Conservation (phyloP, 2,113 vertebrate genomes). For the Corapipo altera region DNA sequence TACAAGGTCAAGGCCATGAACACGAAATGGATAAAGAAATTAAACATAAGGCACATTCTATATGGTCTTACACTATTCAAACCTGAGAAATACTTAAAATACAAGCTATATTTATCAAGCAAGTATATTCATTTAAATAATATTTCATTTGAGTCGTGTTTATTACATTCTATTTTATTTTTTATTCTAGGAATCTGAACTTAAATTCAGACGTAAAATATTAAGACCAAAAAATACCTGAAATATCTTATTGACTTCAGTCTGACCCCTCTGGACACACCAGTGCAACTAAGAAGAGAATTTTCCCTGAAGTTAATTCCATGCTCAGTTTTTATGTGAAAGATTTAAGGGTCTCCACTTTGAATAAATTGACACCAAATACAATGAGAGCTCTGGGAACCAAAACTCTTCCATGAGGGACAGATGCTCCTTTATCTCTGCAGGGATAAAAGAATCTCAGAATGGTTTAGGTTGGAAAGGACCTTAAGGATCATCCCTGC, state of each 20-base stretch:
- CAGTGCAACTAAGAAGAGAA: neutral
- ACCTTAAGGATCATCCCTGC: neutral
- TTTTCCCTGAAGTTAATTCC: neutral
- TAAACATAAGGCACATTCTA: fast-evolving
- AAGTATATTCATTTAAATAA: neutral
- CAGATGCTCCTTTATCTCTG: neutral
- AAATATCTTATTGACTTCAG: neutral
- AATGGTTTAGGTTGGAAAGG: neutral
- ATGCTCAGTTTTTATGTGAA: neutral
- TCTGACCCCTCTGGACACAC: neutral
- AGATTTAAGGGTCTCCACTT: neutral
- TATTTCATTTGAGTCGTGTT: fast-evolving
- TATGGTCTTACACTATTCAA: neutral
- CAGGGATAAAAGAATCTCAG: neutral
- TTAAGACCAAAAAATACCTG: neutral
- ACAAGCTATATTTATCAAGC: neutral
- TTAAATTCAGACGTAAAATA: neutral
- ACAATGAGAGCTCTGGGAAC: neutral
- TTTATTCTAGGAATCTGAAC: neutral
- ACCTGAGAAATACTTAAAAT: neutral
- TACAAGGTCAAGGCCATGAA: neutral
- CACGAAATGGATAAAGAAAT: neutral
- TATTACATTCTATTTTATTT: too few species aligned
- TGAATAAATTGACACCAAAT: neutral
- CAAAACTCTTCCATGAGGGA: neutral